phyloP scores from a whole-genome alignment of 2,797 vertebrate species.

The Rachycentron canadum region DNA sequence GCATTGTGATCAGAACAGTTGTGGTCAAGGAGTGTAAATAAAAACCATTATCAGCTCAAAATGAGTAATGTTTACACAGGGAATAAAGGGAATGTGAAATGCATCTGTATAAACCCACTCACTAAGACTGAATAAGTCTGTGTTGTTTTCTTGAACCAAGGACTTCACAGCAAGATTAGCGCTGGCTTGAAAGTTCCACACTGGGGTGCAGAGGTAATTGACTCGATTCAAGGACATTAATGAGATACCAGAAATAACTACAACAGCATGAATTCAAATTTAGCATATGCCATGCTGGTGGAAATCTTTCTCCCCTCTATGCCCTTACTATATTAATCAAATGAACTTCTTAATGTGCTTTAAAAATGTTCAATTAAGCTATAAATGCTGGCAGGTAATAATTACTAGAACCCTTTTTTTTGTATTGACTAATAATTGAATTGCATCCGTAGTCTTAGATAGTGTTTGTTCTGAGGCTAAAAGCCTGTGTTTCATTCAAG shows the following conservation, averaged over 20 bases:
- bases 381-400: constrained; percentile 67
- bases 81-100: constrained; percentile 23
- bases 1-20: constrained; percentile 29
- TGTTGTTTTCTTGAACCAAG: constrained; percentile 39
- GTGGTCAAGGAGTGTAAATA: constrained; percentile 27
- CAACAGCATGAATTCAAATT: constrained; percentile 57
- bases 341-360: constrained; percentile 49
- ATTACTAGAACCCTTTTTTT: constrained; percentile 59
- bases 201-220: constrained; percentile 58
- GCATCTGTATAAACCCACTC: background rate
- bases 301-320: constrained; percentile 41
- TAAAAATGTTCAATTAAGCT: constrained; percentile 57
- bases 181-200: constrained; percentile 46
- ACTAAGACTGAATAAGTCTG: constrained; percentile 29
- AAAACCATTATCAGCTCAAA: constrained; percentile 23
- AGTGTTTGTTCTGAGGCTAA: constrained; percentile 51
- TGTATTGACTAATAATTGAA: constrained; percentile 68
- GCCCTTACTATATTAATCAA: constrained; percentile 56
- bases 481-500: constrained; percentile 54
- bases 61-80: constrained; percentile 33
- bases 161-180: constrained; percentile 31
- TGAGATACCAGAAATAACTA: constrained; percentile 63
- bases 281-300: constrained; percentile 44
- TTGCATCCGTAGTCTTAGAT: constrained; percentile 46
- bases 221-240: constrained; percentile 63